Evolutionary conservation across 1,140 invertebrate species (phyloP).

Genomic region (Ooceraea biroi): DNA sequence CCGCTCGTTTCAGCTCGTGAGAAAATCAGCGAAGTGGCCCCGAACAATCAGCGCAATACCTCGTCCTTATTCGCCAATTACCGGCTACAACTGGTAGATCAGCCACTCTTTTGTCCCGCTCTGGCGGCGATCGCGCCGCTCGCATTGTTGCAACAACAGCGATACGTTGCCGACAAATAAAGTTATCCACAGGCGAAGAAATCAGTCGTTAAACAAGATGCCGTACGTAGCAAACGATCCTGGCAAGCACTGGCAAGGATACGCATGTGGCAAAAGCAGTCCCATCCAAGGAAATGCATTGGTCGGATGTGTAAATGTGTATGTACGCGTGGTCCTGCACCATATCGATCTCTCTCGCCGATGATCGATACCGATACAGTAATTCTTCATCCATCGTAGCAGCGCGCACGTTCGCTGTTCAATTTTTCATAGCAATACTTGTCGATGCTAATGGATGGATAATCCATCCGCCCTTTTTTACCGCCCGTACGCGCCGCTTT

Average conservation of each 20-base stretch:
- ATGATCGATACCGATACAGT: conserved; percentile 47
- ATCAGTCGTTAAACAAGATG: conserved; percentile 50
- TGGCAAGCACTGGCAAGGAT: neutral
- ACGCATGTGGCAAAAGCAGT: conserved; percentile 1
- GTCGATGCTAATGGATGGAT: conserved; percentile 65
- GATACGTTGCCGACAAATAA: conserved; percentile 35
- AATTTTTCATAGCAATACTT: conserved; percentile 54
- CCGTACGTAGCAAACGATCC: neutral
- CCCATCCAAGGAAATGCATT: conserved; percentile 30
- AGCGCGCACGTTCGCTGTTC: conserved; percentile 12
- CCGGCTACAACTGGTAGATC: conserved; percentile 23
- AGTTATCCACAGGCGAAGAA: conserved; percentile 56
- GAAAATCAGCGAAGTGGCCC: conserved; percentile 55
- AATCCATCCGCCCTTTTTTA: conserved; percentile 39
- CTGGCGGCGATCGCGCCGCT: conserved; percentile 4
- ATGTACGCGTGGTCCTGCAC: conserved; percentile 15
- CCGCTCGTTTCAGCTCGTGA: conserved; percentile 43
- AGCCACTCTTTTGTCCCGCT: conserved; percentile 30
- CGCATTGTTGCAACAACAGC: conserved; percentile 48
- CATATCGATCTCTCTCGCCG: conserved; percentile 16
- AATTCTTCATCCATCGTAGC: no score
- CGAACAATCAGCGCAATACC: conserved; percentile 49
- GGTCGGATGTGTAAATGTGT: neutral
- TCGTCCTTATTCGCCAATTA: conserved; percentile 64
- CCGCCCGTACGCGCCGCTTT: conserved; percentile 1